These are phyloP conservation scores for Nipponacmea schrenckii DNA, from an alignment of 2,888 invertebrate genomes.

Conservation along the genomic window DNA sequence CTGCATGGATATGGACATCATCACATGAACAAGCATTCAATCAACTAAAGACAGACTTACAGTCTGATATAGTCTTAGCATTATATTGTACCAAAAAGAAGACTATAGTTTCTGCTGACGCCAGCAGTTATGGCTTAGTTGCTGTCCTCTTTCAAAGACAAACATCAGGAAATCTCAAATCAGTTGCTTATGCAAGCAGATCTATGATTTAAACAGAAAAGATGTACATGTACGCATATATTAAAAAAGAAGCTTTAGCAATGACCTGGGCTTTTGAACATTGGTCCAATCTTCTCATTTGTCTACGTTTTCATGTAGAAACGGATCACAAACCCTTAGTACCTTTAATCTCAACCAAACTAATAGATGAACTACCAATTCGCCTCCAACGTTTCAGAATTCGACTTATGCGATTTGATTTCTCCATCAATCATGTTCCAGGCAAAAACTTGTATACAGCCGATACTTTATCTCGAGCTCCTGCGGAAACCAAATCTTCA, in stretches of 20 bases:
- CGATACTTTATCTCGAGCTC: constrained; percentile 10
- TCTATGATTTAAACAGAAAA: not conserved
- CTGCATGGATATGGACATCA: not conserved
- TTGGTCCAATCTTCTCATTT: not conserved
- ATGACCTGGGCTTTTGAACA: constrained; percentile 10
- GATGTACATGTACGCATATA: not conserved
- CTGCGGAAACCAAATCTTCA: not conserved
- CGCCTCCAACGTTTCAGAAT: not conserved
- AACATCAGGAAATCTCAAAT: not conserved
- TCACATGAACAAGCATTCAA: not conserved
- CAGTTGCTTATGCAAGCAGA: not conserved
- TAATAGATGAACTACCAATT: not conserved
- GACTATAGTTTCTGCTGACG: not conserved
- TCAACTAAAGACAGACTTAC: not conserved
- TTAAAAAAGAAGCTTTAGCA: not conserved
- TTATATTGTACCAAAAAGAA: not conserved
- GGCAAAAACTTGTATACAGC: constrained; percentile 21
- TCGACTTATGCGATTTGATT: not conserved
- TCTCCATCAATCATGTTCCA: not conserved
- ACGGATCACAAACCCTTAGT: not conserved
- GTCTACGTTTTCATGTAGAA: not conserved
- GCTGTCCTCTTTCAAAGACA: not conserved
- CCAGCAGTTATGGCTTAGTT: not conserved
- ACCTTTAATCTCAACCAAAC: not conserved
- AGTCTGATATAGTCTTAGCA: not conserved